These are phyloP conservation scores for Glaucomys volans DNA, from an alignment of 2,113 vertebrate species.

Conservation along the genomic window DNA sequence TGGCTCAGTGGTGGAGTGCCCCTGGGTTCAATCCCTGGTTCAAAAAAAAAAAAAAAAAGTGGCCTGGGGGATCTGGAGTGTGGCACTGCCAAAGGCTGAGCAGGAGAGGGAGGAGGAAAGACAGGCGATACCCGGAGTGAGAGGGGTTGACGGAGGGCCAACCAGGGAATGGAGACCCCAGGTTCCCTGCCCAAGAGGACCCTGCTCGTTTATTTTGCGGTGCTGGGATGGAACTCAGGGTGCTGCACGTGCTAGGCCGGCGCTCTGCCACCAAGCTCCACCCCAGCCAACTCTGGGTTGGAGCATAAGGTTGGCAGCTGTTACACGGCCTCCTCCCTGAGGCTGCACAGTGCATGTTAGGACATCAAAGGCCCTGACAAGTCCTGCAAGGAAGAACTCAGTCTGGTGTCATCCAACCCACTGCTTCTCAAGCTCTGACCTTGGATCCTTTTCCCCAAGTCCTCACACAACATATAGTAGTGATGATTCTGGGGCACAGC, in stretches of 20 bases:
- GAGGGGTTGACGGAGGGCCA: neutral
- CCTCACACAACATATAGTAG: neutral
- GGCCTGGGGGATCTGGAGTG: too few relatives aligned
- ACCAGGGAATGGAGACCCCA: too few relatives aligned
- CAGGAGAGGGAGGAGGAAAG: neutral
- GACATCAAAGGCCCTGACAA: neutral
- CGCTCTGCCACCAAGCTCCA: too few relatives aligned
- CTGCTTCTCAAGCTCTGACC: neutral
- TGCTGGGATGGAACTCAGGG: too few relatives aligned
- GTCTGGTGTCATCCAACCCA: neutral
- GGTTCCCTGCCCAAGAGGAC: neutral
- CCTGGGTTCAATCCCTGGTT: too few relatives aligned
- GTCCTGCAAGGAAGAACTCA: neutral
- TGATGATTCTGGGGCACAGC: neutral
- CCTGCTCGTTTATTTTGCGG: too few relatives aligned
- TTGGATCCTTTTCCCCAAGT: neutral
- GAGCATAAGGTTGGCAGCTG: neutral
- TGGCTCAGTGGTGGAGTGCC: too few relatives aligned
- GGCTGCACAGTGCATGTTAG: too few relatives aligned
- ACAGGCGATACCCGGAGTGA: neutral
- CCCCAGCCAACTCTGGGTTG: neutral
- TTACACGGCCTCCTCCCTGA: accelerated
- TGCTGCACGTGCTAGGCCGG: too few relatives aligned
- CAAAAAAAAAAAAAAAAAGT: too few relatives aligned
- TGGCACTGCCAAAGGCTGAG: neutral